Conservation (phyloP, 2,113 vertebrate species). For the Acinonyx jubatus region DNA sequence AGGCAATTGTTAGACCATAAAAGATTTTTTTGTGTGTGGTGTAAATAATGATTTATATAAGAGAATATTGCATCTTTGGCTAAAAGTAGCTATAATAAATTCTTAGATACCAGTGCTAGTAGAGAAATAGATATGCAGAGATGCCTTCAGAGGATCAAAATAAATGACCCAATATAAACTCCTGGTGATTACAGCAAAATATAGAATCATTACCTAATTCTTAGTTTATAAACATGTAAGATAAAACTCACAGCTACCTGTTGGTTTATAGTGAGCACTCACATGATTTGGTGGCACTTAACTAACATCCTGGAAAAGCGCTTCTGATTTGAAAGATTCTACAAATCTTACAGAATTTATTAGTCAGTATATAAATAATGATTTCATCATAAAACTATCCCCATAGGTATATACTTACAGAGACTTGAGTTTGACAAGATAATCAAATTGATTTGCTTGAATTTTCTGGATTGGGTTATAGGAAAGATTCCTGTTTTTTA, state of each 20-base stretch:
- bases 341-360: constrained; percentile 9
- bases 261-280: not conserved
- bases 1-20: not conserved
- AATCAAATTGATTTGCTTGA: constrained; percentile 93
- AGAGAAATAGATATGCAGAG: not conserved
- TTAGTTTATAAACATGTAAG: constrained; percentile 17
- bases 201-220: constrained; percentile 11
- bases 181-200: not conserved
- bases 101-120: not conserved
- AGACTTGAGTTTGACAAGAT: constrained; percentile 93
- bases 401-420: constrained; percentile 89
- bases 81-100: not conserved
- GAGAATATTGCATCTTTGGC: not conserved
- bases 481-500: constrained; percentile 92
- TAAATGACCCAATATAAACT: not conserved
- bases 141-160: not conserved
- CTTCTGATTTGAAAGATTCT: not conserved
- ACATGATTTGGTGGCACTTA: not conserved
- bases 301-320: not conserved
- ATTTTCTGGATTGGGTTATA: constrained; percentile 94
- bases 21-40: not conserved
- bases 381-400: not conserved
- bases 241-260: not conserved
- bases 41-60: not conserved
- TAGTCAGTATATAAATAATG: constrained; percentile 27